Conservation (phyloP, 2,797 vertebrate species). For the Sylvilagus floridanus region DNA sequence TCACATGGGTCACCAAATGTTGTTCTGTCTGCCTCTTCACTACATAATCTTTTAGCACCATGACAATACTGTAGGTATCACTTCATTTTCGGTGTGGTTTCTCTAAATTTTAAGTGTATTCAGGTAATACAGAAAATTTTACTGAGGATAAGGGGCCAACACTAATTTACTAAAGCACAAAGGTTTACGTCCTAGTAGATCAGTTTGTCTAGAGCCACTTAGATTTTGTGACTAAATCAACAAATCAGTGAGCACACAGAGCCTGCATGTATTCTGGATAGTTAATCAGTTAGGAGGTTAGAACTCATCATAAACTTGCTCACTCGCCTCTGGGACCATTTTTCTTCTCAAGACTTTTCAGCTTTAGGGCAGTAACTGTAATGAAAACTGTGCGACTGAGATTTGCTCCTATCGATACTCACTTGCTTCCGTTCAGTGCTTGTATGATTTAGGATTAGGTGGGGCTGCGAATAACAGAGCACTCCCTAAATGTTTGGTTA, state of each 20-base stretch:
- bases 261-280: not conserved
- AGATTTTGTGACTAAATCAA: not conserved
- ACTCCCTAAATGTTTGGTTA: conserved; percentile 11
- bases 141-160: not conserved
- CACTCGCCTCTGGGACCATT: not conserved
- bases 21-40: not conserved
- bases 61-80: not conserved
- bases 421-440: not conserved
- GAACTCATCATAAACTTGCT: not conserved
- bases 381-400: not conserved
- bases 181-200: not conserved
- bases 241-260: not conserved
- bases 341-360: not conserved
- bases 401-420: not conserved
- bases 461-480: not conserved
- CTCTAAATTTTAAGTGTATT: not conserved
- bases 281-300: not conserved
- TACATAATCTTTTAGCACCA: not conserved
- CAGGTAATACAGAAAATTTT: not conserved
- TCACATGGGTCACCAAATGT: not conserved
- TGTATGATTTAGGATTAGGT: not conserved
- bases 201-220: not conserved
- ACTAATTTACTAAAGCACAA: not conserved
- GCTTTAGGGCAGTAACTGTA: not conserved
- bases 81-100: not conserved